Percentiles rank a stretch among this genome's conserved stretches.
Conservation (phyloP, 2,797 vertebrate species). For the Falco peregrinus region DNA sequence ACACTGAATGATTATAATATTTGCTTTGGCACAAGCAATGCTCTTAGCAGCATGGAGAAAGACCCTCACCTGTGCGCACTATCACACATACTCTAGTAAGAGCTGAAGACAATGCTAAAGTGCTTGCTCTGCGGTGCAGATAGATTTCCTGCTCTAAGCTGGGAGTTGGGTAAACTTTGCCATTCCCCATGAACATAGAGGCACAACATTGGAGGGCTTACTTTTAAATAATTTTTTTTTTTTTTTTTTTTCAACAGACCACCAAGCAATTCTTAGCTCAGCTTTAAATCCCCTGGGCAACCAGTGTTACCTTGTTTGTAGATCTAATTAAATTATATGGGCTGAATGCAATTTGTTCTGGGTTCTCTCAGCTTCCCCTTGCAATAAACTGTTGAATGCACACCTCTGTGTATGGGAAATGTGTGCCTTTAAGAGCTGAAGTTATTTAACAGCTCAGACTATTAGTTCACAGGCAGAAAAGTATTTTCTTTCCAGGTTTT, state of each 20-base stretch:
- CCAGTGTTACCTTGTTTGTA: slow-evolving; percentile 73
- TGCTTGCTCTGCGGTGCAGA: background rate
- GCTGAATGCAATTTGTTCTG: slow-evolving; percentile 70
- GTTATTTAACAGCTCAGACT: slow-evolving; percentile 70
- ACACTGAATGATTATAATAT: background rate
- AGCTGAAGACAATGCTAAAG: background rate
- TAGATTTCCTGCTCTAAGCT: background rate
- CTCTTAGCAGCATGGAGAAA: background rate
- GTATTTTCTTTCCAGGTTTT: slow-evolving; percentile 49
- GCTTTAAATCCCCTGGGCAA: slow-evolving; percentile 69
- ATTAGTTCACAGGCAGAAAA: slow-evolving; percentile 59
- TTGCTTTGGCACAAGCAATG: background rate
- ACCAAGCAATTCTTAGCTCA: slow-evolving; percentile 49
- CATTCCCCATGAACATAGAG: background rate
- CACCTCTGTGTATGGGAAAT: slow-evolving; percentile 61
- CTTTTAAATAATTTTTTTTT: background rate
- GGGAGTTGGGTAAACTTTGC: background rate
- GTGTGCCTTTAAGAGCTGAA: slow-evolving; percentile 51
- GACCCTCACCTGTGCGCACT: background rate
- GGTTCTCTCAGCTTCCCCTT: slow-evolving; percentile 66
- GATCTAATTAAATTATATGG: slow-evolving; percentile 73
- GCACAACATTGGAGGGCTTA: background rate
- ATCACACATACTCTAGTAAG: background rate
- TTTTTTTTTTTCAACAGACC: slow-evolving; percentile 37
- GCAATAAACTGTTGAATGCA: slow-evolving; percentile 63